A percentile compares a stretch with the other conserved stretches of the same genome.
phyloP scores from a whole-genome alignment of 2,113 vertebrate species.

The Brachypodius melanocephalos region DNA sequence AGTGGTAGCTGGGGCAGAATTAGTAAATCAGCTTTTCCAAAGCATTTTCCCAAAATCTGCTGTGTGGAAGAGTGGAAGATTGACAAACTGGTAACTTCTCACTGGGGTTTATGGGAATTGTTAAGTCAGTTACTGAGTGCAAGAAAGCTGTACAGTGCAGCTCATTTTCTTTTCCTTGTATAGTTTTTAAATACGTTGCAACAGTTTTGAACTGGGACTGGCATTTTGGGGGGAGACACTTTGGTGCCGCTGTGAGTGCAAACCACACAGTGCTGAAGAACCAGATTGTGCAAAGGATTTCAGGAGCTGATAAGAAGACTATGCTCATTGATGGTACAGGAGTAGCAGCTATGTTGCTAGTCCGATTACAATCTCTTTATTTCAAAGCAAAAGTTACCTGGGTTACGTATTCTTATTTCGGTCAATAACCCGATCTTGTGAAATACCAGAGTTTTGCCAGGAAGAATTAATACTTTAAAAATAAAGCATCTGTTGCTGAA shows the following conservation, averaged over 20 bases:
- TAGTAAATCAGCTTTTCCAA: conserved; percentile 33
- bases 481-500: background rate
- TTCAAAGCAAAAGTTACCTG: conserved; percentile 12
- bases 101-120: conserved; percentile 19
- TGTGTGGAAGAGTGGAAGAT: background rate
- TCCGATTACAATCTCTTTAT: background rate
- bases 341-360: conserved; percentile 7
- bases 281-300: background rate
- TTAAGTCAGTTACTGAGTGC: background rate
- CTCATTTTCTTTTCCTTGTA: background rate
- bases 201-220: conserved; percentile 4
- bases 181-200: background rate
- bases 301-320: background rate
- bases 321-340: background rate
- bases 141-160: background rate
- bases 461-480: background rate
- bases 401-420: background rate
- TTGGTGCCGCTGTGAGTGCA: background rate
- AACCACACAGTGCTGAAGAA: background rate
- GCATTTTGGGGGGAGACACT: background rate
- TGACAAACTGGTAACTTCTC: conserved; percentile 18
- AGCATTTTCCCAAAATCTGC: background rate
- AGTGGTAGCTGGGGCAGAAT: conserved; percentile 54
- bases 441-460: background rate
- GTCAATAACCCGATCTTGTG: background rate